These are phyloP conservation scores for Trachymyrmex septentrionalis DNA, from an alignment of 1,140 invertebrate species.

Conservation along the genomic window DNA sequence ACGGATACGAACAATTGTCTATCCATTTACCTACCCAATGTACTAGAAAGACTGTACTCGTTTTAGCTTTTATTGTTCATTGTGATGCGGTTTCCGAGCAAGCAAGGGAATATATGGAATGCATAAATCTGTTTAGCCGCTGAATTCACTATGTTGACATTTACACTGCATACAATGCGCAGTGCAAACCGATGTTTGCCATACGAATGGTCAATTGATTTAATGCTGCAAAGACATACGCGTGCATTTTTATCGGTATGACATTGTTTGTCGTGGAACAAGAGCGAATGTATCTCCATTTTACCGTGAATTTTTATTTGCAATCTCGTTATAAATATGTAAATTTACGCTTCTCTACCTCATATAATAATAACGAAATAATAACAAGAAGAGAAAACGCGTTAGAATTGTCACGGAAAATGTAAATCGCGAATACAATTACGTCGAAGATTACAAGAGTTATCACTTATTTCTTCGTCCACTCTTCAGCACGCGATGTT, in stretches of 20 bases:
- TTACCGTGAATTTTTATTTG: constrained; percentile 32
- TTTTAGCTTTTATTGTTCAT: constrained; percentile 54
- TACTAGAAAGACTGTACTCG: constrained; percentile 47
- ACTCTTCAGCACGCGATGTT: constrained; percentile 40
- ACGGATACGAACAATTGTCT: constrained; percentile 43
- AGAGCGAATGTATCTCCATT: constrained; percentile 18
- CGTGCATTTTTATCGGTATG: constrained; percentile 37
- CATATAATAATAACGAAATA: constrained; percentile 1
- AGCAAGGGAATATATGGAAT: constrained; percentile 59
- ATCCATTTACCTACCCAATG: constrained; percentile 37
- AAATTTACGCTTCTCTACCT: neutral
- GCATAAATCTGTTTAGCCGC: constrained; percentile 60
- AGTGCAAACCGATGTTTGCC: constrained; percentile 57
- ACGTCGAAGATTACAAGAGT: constrained; percentile 22
- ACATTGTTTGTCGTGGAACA: constrained; percentile 41
- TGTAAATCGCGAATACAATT: constrained; percentile 30
- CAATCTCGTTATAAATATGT: neutral
- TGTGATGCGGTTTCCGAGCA: constrained; percentile 48
- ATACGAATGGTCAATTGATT: constrained; percentile 58
- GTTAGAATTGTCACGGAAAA: neutral
- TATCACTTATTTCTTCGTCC: constrained; percentile 48
- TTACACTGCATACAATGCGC: constrained; percentile 59
- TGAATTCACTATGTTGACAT: constrained; percentile 62
- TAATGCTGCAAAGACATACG: constrained; percentile 54
- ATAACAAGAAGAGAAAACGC: neutral